A percentile compares a stretch with the other conserved stretches of the same genome.
Evolutionary conservation across 2,113 vertebrate genomes (phyloP).

Genomic region (rat (Rattus norvegicus)): DNA sequence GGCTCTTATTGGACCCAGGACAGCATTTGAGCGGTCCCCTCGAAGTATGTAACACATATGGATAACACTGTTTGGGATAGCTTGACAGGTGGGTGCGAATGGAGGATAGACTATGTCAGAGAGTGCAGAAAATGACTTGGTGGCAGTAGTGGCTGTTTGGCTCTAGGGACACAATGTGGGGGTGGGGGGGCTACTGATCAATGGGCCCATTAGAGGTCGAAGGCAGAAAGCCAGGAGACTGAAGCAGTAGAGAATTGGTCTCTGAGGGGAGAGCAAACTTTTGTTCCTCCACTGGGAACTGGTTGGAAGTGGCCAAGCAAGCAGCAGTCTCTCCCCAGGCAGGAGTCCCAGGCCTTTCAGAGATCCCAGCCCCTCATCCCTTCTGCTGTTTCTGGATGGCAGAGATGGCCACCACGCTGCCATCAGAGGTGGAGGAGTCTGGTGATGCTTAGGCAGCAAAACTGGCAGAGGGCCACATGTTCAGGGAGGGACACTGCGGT

Average conservation of each 20-base stretch:
- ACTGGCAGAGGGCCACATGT: background rate
- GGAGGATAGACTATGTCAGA: background rate
- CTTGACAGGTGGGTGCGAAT: background rate
- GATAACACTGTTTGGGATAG: too few species aligned
- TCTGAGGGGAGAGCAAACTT: background rate
- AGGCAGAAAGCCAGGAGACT: background rate
- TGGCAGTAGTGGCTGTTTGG: background rate
- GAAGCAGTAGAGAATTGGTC: background rate
- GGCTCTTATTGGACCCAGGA: background rate
- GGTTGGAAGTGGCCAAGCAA: background rate
- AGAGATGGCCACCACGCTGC: accelerated
- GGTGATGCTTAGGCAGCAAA: background rate
- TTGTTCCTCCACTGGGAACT: background rate
- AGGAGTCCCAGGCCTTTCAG: background rate
- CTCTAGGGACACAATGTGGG: background rate
- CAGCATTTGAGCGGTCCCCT: background rate
- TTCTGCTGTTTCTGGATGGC: accelerated
- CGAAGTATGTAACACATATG: background rate
- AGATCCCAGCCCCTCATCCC: accelerated
- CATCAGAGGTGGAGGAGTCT: background rate
- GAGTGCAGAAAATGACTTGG: background rate
- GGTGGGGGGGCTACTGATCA: background rate
- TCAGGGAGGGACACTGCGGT: background rate
- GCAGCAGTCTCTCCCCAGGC: background rate
- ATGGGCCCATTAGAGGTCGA: background rate